Conservation (phyloP, 2,797 vertebrate genomes). For the Poecilia gillii region DNA sequence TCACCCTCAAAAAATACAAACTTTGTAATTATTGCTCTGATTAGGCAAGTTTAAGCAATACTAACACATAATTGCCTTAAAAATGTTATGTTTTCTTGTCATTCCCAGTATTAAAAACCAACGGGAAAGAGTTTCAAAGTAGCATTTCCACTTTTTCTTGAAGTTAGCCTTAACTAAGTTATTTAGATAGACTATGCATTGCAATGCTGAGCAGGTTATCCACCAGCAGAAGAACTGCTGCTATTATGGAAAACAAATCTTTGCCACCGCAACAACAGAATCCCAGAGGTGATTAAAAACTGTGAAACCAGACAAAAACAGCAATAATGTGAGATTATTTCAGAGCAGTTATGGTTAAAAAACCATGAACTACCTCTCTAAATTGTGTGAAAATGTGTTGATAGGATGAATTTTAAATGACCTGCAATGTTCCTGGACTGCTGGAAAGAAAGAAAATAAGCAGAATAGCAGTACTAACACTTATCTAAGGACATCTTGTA, state of each 20-base stretch:
- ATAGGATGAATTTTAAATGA: not conserved
- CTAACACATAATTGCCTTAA: not conserved
- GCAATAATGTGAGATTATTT: not conserved
- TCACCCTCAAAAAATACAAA: not conserved
- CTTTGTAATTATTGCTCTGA: not conserved
- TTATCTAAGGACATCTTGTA: not conserved
- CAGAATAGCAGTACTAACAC: not conserved
- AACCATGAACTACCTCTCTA: not conserved
- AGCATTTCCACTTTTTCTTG: not conserved
- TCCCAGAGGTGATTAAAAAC: conserved; percentile 1
- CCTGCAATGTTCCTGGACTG: not conserved
- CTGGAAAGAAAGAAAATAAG: not conserved
- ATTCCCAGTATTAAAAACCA: not conserved
- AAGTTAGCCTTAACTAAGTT: not conserved
- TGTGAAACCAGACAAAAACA: not conserved
- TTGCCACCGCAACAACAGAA: not conserved
- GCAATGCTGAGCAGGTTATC: not conserved
- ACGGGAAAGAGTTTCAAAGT: not conserved
- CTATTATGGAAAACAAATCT: not conserved
- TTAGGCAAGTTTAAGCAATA: not conserved
- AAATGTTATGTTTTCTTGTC: not conserved
- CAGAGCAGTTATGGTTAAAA: not conserved
- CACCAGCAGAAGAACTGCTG: not conserved
- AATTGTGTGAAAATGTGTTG: not conserved
- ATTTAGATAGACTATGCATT: not conserved